Conservation (phyloP, 2,888 invertebrate genomes). For the Hyppa rectilinea region DNA sequence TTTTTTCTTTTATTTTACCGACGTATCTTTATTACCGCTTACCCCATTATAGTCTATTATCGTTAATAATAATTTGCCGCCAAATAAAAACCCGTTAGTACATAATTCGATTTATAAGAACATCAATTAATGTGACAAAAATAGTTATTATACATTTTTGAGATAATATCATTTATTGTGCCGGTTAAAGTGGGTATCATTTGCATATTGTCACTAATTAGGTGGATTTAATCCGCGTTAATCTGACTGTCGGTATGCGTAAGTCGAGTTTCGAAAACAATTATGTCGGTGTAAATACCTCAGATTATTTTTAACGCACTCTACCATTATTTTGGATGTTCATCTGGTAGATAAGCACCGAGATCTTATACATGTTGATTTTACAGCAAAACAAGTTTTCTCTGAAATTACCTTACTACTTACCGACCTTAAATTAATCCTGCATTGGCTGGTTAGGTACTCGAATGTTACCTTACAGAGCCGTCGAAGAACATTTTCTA, state of each 20-base stretch:
- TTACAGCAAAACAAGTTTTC: background rate
- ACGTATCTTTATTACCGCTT: constrained; percentile 38
- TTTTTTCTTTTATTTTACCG: constrained; percentile 57
- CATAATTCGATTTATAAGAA: constrained; percentile 41
- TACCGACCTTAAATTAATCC: background rate
- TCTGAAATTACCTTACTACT: background rate
- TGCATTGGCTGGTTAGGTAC: background rate
- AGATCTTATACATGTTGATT: background rate
- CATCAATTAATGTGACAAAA: constrained; percentile 38
- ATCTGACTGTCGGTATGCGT: constrained; percentile 23
- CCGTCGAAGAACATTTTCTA: background rate
- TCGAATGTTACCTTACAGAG: background rate
- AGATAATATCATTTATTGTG: background rate
- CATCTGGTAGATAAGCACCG: background rate
- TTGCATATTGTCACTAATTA: constrained; percentile 37
- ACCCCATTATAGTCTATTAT: constrained; percentile 57
- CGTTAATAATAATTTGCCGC: constrained; percentile 53
- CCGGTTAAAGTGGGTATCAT: background rate
- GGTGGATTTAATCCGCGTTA: background rate
- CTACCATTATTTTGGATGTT: background rate
- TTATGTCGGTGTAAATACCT: background rate
- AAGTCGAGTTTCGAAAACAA: constrained; percentile 4
- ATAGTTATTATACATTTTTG: background rate
- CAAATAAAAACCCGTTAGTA: constrained; percentile 45
- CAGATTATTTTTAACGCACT: background rate